Base-by-base conservation (phyloP, 1,140 invertebrate genomes). In the Caerostris extrusa region DNA sequence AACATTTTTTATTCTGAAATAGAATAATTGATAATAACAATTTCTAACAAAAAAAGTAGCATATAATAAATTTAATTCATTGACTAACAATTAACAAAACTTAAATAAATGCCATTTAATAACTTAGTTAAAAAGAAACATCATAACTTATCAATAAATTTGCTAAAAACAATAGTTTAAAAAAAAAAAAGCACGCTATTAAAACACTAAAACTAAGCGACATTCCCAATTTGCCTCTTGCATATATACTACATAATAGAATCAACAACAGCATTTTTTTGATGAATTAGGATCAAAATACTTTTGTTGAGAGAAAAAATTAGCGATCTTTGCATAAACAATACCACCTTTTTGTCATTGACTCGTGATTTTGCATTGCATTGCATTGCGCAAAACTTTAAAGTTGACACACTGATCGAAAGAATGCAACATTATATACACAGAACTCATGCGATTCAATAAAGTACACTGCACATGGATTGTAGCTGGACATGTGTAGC, bases 401-500 rank as follows among this genome's bases (percentile, higher is more conserved):
- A 81, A 50, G 17, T 58, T 57, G 56, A 58, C 53, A 7, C 7
- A 56, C 56, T n/a, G 82, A 83, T 17, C 56, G 8, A 56, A 83
- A 12, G 55, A 83, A 83, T 83, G 56, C 82, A 83, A 77, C 53
- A 77, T 83, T 56, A 57, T 83, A 56, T 83, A 83, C 56, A 89
- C 53, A 53, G 64, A 69, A 89, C 19, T 89, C 71, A 34, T n/a
- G 61, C 87, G 71, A 55, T 89, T 55, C 58, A 89, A 89, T 89
- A 89, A 55, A 89, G 69, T 89, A 64, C 60, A 69, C 61, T 64
- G 57, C 58, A 60, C n/a, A 12, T 64, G 14, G 50, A 64, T 81
- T 81, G n/a, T n/a, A 90, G 89, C 89, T n/a, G n/a, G n/a, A 90
- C 89, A 90, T 8, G 90, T 83, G 90, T 77, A 92, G 91, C 91